Evolutionary conservation across 2,113 vertebrate genomes (phyloP), one percentile per base, ranked within the genome.

Genomic region (Piaya cayana): DNA sequence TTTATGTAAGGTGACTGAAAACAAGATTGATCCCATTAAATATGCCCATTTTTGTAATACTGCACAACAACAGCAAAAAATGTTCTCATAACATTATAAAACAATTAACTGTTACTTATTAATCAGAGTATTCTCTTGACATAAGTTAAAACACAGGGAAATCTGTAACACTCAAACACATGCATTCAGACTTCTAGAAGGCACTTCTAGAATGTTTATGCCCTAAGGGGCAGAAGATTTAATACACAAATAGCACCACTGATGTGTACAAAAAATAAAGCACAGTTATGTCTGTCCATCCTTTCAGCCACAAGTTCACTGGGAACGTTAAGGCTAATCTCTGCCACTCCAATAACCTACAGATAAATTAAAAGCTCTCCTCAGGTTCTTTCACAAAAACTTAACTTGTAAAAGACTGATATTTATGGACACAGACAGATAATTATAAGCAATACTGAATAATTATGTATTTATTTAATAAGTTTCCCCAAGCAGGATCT

Each of bases 351-450:
- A 91, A 56, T n/a, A 86, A 75, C 4, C 11, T 43, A 68, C 1
- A 4, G 18, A 45, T 34, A 91, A 74, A 78, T 65, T 74, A 89
- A 89, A 95, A 30, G 16, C 50, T 77, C 74, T 59, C 59, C 14
- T 43, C 26, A 17, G 13, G 11, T 59, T 87, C n/a, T 78, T 85
- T 77, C 55, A 26, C 39, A 88, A 80, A 20, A 86, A 80, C 3
- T n/a, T 85, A 74, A 70, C 10, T 67, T 86, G 59, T 55, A 88
- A 91, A 58, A 56, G 10, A 53, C 1, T 39, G 32, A 53, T n/a
- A 68, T 78, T 71, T 68, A 60, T 22, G 6, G 42, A 42, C 27
- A 67, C 0, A 0, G 22, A 67, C 0, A 0, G 22, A 29, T 39
- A 74, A 70, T 25, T 16, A 56, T 5, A 77, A 10, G 39, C 32